These are phyloP conservation scores for Camptogramma bilineatum DNA, from an alignment of 2,888 invertebrate genomes.

Conservation along the genomic window DNA sequence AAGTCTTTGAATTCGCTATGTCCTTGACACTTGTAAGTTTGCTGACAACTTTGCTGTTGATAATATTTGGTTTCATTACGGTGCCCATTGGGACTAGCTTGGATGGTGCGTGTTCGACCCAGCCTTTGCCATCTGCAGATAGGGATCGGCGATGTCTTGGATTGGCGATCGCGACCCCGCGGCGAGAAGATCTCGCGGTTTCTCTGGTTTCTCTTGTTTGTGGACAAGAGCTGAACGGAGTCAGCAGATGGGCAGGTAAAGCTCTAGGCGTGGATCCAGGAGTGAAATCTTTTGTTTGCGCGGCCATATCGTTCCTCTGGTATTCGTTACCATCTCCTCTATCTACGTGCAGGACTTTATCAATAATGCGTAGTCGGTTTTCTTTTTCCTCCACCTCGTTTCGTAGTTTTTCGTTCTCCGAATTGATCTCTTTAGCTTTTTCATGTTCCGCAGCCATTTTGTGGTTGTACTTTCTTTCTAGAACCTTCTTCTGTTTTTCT, in stretches of 20 bases:
- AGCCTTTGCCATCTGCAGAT: constrained; percentile 90
- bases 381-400: constrained; percentile 77
- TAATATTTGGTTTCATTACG: constrained; percentile 93
- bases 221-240: constrained; percentile 69
- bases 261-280: constrained; percentile 79
- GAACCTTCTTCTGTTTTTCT: constrained; percentile 86
- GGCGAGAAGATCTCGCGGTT: constrained; percentile 69
- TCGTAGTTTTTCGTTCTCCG: constrained; percentile 67
- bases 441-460: constrained; percentile 91
- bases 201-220: constrained; percentile 62
- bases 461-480: constrained; percentile 86
- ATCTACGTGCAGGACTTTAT: constrained; percentile 65
- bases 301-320: constrained; percentile 63
- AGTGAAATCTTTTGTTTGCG: constrained; percentile 76
- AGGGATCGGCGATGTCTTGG: constrained; percentile 92
- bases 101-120: constrained; percentile 95
- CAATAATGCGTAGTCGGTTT: constrained; percentile 75
- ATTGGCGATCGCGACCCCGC: constrained; percentile 89
- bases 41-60: constrained; percentile 92
- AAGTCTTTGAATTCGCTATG: constrained; percentile 88
- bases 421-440: constrained; percentile 88
- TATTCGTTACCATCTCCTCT: constrained; percentile 60
- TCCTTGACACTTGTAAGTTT: constrained; percentile 92
- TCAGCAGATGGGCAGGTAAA: constrained; percentile 74
- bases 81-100: constrained; percentile 94